phyloP scores from a whole-genome alignment of 2,113 vertebrate species.

The Neolamprologus kungweensis region DNA sequence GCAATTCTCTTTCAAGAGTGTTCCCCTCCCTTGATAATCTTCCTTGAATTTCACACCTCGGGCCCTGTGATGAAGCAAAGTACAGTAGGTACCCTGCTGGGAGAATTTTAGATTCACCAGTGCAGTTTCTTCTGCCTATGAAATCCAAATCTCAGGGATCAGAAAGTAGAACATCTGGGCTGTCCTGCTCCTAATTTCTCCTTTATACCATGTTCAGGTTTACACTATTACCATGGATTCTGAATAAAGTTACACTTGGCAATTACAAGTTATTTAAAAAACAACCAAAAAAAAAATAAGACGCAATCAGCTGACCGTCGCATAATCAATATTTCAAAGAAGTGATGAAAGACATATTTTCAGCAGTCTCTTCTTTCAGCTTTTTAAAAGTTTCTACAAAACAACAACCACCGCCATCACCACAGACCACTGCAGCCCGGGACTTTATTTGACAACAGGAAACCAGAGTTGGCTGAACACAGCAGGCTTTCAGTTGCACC shows the following conservation, averaged over 20 bases:
- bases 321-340: background rate
- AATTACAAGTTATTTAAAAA: background rate
- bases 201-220: background rate
- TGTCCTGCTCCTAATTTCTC: background rate
- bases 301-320: background rate
- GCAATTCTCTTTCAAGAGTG: background rate
- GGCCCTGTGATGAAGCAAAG: background rate
- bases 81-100: background rate
- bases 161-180: background rate
- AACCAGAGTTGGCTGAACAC: slow-evolving; percentile 17
- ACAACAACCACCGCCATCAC: background rate
- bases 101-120: background rate
- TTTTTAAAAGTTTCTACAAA: background rate
- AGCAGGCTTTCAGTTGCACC: background rate
- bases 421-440: background rate
- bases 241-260: background rate
- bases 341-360: background rate
- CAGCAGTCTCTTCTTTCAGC: background rate
- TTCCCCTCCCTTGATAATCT: background rate
- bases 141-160: background rate
- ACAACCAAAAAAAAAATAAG: background rate
- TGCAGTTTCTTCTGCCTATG: background rate
- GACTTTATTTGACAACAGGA: slow-evolving; percentile 49
- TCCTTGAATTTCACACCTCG: background rate
- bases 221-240: background rate